Conservation (phyloP, 2,888 invertebrate genomes). For the Deilephila porcellus region DNA sequence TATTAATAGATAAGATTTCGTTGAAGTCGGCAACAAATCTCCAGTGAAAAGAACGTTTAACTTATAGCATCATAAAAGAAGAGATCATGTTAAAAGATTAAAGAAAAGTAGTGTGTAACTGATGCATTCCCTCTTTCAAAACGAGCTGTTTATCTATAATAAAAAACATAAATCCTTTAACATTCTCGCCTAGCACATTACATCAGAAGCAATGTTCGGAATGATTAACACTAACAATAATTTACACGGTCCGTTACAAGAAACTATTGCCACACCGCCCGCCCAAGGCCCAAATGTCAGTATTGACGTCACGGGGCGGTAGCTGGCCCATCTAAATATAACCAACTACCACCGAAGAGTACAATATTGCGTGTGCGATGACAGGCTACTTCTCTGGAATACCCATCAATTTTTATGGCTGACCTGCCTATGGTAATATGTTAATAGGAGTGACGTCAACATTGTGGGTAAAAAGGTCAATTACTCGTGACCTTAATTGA, state of each 20-base stretch:
- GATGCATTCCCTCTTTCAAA: not conserved
- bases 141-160: not conserved
- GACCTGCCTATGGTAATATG: not conserved
- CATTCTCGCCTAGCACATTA: not conserved
- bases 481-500: constrained; percentile 7
- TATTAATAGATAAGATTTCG: not conserved
- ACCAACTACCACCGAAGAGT: constrained; percentile 40
- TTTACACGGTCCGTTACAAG: constrained; percentile 29
- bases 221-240: constrained; percentile 28
- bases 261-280: constrained; percentile 32
- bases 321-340: constrained; percentile 66
- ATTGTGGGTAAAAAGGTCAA: constrained; percentile 8
- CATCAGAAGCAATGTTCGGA: not conserved
- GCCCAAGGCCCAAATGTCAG: constrained; percentile 71
- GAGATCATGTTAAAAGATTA: not conserved
- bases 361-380: constrained; percentile 27
- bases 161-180: constrained; percentile 10
- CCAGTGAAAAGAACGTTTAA: not conserved
- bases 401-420: not conserved
- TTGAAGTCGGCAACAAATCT: not conserved
- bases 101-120: not conserved
- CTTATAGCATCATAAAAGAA: too few relatives aligned
- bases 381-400: not conserved
- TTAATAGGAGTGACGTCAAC: constrained; percentile 35
- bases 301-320: constrained; percentile 77